Evolutionary conservation across 2,888 invertebrate species (phyloP).

Genomic region (Eudasyphora cyanicolor): DNA sequence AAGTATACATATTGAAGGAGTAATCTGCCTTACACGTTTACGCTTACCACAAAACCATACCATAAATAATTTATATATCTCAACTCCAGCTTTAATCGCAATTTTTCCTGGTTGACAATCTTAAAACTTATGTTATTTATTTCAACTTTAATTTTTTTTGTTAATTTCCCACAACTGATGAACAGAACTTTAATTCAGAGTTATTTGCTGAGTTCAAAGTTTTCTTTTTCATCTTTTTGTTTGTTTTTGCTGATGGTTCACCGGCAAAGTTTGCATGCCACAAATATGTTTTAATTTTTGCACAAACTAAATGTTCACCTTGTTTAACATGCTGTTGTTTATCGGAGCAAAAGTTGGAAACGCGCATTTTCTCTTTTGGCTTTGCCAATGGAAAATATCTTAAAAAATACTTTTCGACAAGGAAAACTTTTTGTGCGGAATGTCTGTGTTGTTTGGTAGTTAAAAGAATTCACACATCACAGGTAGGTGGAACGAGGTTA

Average conservation of each 20-base stretch:
- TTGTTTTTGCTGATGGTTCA: neutral
- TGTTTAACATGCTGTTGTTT: constrained; percentile 16
- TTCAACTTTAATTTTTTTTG: no score
- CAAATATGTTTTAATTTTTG: constrained; percentile 1
- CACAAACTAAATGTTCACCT: neutral
- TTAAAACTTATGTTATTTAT: no score
- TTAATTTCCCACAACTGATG: no score
- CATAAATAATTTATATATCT: no score
- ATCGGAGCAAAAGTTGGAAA: neutral
- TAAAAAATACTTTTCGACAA: neutral
- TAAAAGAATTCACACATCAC: neutral
- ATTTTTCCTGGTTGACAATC: no score
- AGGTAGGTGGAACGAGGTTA: neutral
- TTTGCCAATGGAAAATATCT: neutral
- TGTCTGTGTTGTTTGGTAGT: neutral
- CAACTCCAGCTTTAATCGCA: no score
- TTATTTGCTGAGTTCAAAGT: neutral
- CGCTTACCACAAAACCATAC: no score
- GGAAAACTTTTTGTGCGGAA: neutral
- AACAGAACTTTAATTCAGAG: neutral
- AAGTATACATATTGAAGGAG: no score
- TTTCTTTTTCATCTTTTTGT: neutral
- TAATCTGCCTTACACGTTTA: no score
- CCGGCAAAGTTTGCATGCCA: neutral
- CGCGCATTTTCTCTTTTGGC: neutral